Conservation (phyloP, 2,113 vertebrate genomes). For the Megaceryle maxima region DNA sequence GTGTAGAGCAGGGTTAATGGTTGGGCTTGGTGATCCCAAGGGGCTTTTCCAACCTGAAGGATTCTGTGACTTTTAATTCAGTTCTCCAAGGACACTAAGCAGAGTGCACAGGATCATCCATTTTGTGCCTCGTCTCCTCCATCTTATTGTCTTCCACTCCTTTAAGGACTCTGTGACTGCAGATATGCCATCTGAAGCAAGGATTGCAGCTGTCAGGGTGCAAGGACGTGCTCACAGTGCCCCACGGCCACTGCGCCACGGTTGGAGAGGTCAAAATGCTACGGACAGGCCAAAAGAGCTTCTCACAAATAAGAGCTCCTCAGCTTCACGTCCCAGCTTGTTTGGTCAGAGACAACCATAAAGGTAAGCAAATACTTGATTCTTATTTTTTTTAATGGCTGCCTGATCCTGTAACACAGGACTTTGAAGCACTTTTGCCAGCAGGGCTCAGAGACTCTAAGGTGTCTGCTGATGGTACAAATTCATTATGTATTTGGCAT, state of each 20-base stretch:
- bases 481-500: constrained; percentile 30
- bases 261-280: background rate
- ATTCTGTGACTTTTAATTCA: background rate
- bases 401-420: background rate
- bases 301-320: background rate
- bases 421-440: background rate
- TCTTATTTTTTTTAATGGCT: background rate
- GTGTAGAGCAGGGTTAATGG: too few species aligned
- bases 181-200: background rate
- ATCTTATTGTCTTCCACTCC: background rate
- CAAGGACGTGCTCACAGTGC: rapidly evolving
- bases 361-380: background rate
- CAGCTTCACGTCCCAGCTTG: background rate
- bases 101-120: background rate
- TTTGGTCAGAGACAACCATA: background rate
- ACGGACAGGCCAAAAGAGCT: background rate
- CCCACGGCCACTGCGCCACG: rapidly evolving
- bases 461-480: background rate
- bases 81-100: background rate
- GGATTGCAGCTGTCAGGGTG: background rate
- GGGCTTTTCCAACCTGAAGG: too few species aligned
- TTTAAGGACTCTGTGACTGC: background rate
- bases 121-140: background rate
- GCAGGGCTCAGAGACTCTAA: background rate
- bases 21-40: too few species aligned